These are phyloP conservation scores for Gari tellinella DNA, from an alignment of 2,888 invertebrate genomes.

Conservation along the genomic window DNA sequence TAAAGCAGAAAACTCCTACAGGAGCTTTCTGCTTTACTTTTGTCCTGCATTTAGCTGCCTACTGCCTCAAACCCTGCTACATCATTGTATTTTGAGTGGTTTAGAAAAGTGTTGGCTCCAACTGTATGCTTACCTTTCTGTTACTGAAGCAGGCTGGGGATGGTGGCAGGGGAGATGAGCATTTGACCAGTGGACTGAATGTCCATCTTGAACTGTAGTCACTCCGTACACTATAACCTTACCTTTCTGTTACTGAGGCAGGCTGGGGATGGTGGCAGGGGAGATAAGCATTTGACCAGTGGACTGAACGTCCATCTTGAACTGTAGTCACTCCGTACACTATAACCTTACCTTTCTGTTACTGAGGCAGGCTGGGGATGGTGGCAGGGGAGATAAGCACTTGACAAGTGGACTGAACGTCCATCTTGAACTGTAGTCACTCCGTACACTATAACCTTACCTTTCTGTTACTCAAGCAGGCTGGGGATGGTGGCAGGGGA, in stretches of 20 bases:
- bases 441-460: constrained; percentile 36
- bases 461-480: constrained; percentile 27
- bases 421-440: constrained; percentile 44
- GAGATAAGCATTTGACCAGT: constrained; percentile 60
- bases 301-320: constrained; percentile 65
- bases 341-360: constrained; percentile 36
- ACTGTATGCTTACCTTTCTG: constrained; percentile 16
- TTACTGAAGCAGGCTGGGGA: constrained; percentile 53
- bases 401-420: constrained; percentile 63
- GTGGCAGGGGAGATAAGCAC: constrained; percentile 67
- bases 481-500: constrained; percentile 68
- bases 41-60: too few relatives aligned
- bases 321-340: constrained; percentile 29
- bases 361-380: constrained; percentile 57
- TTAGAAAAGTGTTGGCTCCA: too few relatives aligned
- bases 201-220: constrained; percentile 51
- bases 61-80: too few relatives aligned
- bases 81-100: too few relatives aligned
- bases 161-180: constrained; percentile 67
- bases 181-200: constrained; percentile 62
- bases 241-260: constrained; percentile 13
- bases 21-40: too few relatives aligned
- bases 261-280: constrained; percentile 66
- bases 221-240: constrained; percentile 36
- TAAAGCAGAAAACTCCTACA: too few relatives aligned